These are phyloP conservation scores for Lacerta agilis DNA, from an alignment of 2,797 vertebrate species.

Conservation along the genomic window DNA sequence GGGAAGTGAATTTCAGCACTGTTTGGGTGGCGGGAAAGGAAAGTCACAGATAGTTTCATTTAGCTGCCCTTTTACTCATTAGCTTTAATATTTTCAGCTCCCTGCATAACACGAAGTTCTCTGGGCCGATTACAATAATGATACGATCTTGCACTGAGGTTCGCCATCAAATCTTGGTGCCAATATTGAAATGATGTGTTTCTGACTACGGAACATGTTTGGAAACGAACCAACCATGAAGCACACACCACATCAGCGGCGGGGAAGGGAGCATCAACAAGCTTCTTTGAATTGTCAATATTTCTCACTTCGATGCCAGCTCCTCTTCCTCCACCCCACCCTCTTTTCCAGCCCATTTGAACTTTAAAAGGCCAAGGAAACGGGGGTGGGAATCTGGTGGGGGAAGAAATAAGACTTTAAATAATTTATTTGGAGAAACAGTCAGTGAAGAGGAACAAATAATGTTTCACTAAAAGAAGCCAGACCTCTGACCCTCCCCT, in stretches of 20 bases:
- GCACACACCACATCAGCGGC: not conserved
- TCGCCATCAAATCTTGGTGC: not conserved
- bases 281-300: slow-evolving; percentile 39
- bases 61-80: not conserved
- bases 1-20: not conserved
- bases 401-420: slow-evolving; percentile 87
- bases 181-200: not conserved
- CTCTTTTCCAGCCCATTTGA: slow-evolving; percentile 74
- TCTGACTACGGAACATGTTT: not conserved
- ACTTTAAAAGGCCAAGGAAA: slow-evolving; percentile 90
- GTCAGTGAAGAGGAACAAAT: slow-evolving; percentile 99
- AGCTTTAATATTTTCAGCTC: too few relatives aligned
- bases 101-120: too few relatives aligned
- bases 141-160: not conserved
- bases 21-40: not conserved
- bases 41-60: not conserved
- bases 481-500: slow-evolving; percentile 87
- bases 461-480: slow-evolving; percentile 97
- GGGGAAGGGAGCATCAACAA: not conserved
- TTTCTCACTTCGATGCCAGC: slow-evolving; percentile 44
- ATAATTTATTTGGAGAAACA: slow-evolving; percentile 92
- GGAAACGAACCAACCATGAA: not conserved
- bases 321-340: slow-evolving; percentile 18
- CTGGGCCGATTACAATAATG: not conserved
- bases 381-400: slow-evolving; percentile 37